phyloP scores from a whole-genome alignment of 2,797 vertebrate species.

The Danionella dracula region DNA sequence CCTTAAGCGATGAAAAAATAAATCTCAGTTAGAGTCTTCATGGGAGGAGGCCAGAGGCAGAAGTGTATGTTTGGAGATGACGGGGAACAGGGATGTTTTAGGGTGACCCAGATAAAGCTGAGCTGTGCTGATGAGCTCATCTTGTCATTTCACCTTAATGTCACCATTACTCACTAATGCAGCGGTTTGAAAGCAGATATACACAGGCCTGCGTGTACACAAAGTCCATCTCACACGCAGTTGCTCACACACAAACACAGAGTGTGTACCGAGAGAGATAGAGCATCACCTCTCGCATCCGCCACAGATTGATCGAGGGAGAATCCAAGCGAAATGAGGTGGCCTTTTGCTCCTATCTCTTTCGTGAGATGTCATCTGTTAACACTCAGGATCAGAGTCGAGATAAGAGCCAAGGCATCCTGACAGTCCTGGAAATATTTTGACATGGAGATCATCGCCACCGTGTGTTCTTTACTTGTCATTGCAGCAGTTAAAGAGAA shows the following conservation, averaged over 20 bases:
- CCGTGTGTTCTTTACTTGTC: slow-evolving; percentile 4
- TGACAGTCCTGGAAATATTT: not conserved
- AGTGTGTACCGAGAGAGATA: no score
- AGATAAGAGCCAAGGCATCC: not conserved
- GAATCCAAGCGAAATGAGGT: not conserved
- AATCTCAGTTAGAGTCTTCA: slow-evolving; percentile 6
- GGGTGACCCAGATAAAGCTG: slow-evolving; percentile 50
- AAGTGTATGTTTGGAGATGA: not conserved
- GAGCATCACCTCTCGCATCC: not conserved
- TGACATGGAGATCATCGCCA: slow-evolving; percentile 6
- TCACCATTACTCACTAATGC: slow-evolving; percentile 39
- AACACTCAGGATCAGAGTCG: not conserved
- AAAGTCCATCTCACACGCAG: not conserved
- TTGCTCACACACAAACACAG: not conserved
- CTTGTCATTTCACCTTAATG: slow-evolving; percentile 60
- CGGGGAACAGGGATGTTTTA: slow-evolving; percentile 37
- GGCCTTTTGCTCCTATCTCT: slow-evolving; percentile 6
- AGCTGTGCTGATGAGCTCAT: slow-evolving; percentile 44
- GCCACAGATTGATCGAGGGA: not conserved
- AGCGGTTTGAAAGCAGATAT: slow-evolving; percentile 1
- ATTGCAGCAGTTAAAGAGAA: not conserved
- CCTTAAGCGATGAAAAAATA: not conserved
- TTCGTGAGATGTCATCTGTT: slow-evolving; percentile 1
- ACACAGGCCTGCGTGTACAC: not conserved
- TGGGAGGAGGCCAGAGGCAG: not conserved